Percentiles rank a stretch among this genome's conserved stretches.
Evolutionary conservation across 1,140 invertebrate genomes (phyloP).

Genomic region (Dufourea novaeangliae): DNA sequence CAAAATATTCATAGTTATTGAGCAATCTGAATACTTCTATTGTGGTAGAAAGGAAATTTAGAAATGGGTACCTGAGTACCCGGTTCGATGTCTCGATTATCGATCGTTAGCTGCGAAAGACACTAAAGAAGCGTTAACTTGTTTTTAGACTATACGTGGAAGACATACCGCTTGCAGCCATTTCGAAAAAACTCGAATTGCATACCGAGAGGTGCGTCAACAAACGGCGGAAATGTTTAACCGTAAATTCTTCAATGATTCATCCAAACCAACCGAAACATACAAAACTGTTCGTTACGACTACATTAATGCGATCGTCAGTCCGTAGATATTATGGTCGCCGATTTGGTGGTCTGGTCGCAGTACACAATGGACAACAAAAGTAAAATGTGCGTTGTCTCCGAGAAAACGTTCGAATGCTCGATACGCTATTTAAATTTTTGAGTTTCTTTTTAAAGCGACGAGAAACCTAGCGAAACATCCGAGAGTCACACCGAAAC

Average conservation of each 20-base stretch:
- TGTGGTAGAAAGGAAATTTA: too few species aligned
- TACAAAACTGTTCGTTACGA: background rate
- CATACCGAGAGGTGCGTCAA: background rate
- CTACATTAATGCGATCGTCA: conserved; percentile 6
- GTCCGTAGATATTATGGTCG: conserved; percentile 58
- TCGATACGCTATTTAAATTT: background rate
- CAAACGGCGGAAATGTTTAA: conserved; percentile 44
- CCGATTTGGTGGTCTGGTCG: conserved; percentile 51
- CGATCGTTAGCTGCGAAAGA: too few species aligned
- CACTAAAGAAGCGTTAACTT: too few species aligned
- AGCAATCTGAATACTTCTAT: too few species aligned
- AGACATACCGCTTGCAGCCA: conserved; percentile 61
- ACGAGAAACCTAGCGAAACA: background rate
- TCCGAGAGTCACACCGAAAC: background rate
- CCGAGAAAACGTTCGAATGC: background rate
- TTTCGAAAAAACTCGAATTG: conserved; percentile 40
- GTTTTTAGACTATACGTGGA: conserved; percentile 61
- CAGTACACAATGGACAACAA: background rate
- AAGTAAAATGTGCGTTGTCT: background rate
- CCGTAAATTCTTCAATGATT: conserved; percentile 45
- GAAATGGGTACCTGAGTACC: too few species aligned
- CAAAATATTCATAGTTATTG: too few species aligned
- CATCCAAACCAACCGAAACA: background rate
- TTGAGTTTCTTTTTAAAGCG: background rate
- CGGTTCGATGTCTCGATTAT: too few species aligned